phyloP scores from a whole-genome alignment of 2,797 vertebrate species.

The Lophotriccus pileatus region DNA sequence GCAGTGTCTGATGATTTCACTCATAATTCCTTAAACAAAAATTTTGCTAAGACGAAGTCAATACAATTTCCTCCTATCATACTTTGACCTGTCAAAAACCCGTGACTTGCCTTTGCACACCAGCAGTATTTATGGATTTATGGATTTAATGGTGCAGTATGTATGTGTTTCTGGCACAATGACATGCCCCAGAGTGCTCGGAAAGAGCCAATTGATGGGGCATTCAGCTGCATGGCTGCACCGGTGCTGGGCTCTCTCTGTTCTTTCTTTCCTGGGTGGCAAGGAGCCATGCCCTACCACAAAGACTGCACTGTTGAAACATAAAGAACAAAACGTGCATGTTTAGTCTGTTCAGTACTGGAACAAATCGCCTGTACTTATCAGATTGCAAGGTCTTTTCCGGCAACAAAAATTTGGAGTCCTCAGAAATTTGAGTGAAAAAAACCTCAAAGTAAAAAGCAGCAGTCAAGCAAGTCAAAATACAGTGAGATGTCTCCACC shows the following conservation, averaged over 20 bases:
- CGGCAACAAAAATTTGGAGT: not conserved
- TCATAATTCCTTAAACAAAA: not conserved
- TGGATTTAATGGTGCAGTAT: not conserved
- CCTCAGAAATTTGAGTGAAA: not conserved
- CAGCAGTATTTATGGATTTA: not conserved
- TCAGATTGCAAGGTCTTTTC: not conserved
- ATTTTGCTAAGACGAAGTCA: not conserved
- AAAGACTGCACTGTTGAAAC: slow-evolving; percentile 5
- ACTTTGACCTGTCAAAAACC: not conserved
- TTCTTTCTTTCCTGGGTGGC: slow-evolving; percentile 7
- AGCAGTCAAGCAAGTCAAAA: not conserved
- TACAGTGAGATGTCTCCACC: not conserved
- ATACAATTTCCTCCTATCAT: not conserved
- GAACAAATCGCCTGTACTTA: not conserved
- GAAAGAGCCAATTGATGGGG: rapidly evolving
- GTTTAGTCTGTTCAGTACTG: not conserved
- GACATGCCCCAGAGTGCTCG: not conserved
- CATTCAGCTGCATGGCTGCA: not conserved
- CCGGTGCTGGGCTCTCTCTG: not conserved
- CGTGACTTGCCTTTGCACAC: not conserved
- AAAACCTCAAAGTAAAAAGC: not conserved
- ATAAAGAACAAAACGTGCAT: not conserved
- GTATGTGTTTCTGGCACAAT: not conserved
- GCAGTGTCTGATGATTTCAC: not conserved
- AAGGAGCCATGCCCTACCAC: not conserved